phyloP scores from a whole-genome alignment of 1,140 invertebrate genomes.

The Rhyzopertha dominica region DNA sequence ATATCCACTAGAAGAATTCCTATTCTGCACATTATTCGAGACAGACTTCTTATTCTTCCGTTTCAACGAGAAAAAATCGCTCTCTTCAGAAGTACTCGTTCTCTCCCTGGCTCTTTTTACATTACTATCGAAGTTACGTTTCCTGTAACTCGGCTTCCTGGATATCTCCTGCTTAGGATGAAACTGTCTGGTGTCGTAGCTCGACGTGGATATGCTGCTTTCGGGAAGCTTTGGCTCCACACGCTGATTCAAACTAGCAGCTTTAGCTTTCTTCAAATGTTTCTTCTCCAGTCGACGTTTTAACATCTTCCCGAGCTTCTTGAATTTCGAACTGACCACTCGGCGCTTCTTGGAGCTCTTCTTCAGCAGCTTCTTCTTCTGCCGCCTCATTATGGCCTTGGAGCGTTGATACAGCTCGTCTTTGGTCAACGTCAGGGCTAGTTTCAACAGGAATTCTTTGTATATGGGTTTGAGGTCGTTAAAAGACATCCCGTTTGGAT shows the following conservation, averaged over 20 bases:
- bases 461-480: slow-evolving; percentile 87
- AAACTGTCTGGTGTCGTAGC: slow-evolving; percentile 56
- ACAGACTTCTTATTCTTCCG: slow-evolving; percentile 27
- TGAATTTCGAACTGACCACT: slow-evolving; percentile 42
- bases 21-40: slow-evolving; percentile 46
- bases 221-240: slow-evolving; percentile 42
- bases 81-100: slow-evolving; percentile 61
- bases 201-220: slow-evolving; percentile 54
- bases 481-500: slow-evolving; percentile 87
- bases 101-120: slow-evolving; percentile 48
- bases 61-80: slow-evolving; percentile 56
- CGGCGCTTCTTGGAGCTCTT: slow-evolving; percentile 46
- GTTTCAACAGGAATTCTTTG: slow-evolving; percentile 80
- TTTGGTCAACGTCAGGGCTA: slow-evolving; percentile 80
- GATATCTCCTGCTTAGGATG: slow-evolving; percentile 50
- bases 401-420: slow-evolving; percentile 85
- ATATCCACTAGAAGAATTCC: slow-evolving; percentile 68
- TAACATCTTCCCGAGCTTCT: slow-evolving; percentile 23
- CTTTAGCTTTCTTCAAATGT: slow-evolving; percentile 5
- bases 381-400: slow-evolving; percentile 81
- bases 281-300: background rate
- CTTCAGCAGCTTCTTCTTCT: slow-evolving; percentile 61
- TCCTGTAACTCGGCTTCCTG: slow-evolving; percentile 41
- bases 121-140: too few relatives aligned
- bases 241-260: too few relatives aligned